Evolutionary conservation across 64 coral and sea anemone species (phyloP), one percentile per base, ranked within the genome.

Genomic region (Acropora yongei): DNA sequence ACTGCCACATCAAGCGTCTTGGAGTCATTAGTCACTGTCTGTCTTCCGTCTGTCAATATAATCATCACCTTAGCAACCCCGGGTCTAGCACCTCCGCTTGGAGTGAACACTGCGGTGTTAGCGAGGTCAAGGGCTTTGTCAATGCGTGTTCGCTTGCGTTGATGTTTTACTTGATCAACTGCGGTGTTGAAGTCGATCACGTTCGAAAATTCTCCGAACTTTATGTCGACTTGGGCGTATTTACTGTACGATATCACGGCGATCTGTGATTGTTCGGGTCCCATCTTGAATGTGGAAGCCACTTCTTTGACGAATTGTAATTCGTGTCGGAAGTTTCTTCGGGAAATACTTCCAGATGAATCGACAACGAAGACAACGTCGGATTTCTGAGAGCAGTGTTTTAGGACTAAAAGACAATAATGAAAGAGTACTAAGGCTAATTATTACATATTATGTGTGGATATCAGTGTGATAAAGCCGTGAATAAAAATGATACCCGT

Each of bases 161-260:
- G 44, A 42, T 80, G 84, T 65, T 47, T 76, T 5, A 93, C 58
- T n/a, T 12, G 14, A 14, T 87, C 75, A 8, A 93, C 12, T 2
- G 91, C 91, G 0, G 82, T 4, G 53, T 87, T 93, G 49, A 93
- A 93, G 41, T 75, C 82, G 72, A 45, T 61, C 1, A 84, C 79
- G 90, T 91, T 83, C 8, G 80, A 45, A 9, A 83, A 82, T 65
- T 77, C 90, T 0, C 72, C 90, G 53, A 91, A 83, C 65, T 41
- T 44, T 43, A 82, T 75, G 19, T 91, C 73, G 53, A 84, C 68
- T 57, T 77, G 47, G 8, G 80, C 90, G 58, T 74, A 46, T 18
- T 76, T 74, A 46, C 83, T 93, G 76, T 93, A 93, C 8, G 72
- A 77, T 12, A 93, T 80, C 0, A 93, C 84, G 3, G 91, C 91